phyloP scores from a whole-genome alignment of 2,797 vertebrate genomes.

The Periparus ater region DNA sequence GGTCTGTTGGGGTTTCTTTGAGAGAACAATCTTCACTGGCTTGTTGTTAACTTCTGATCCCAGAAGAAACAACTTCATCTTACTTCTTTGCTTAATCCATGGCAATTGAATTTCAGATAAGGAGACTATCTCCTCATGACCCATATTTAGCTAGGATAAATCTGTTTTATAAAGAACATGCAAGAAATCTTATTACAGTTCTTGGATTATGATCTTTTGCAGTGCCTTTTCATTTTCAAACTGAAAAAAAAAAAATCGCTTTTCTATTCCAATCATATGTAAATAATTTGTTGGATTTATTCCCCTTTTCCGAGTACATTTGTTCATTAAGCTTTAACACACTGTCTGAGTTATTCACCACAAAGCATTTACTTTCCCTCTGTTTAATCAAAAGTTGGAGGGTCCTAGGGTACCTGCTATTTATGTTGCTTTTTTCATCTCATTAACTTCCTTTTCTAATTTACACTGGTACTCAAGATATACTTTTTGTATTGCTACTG shows the following conservation, averaged over 20 bases:
- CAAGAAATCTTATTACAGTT: conserved; percentile 22
- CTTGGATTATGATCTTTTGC: conserved; percentile 16
- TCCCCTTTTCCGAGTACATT: conserved; percentile 51
- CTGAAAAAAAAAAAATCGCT: neutral
- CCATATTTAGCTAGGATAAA: conserved; percentile 54
- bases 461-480: conserved; percentile 66
- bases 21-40: neutral
- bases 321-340: conserved; percentile 65
- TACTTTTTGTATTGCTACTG: conserved; percentile 60
- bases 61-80: conserved; percentile 22
- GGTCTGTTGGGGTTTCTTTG: neutral
- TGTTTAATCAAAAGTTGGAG: conserved; percentile 67
- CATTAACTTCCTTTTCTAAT: conserved; percentile 73
- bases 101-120: conserved; percentile 14
- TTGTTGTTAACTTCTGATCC: conserved; percentile 31
- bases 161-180: conserved; percentile 1
- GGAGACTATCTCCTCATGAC: conserved; percentile 35
- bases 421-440: conserved; percentile 69
- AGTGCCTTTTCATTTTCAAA: neutral
- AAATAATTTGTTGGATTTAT: conserved; percentile 58
- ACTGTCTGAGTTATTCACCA: conserved; percentile 50
- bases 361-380: conserved; percentile 50
- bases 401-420: conserved; percentile 60
- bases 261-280: conserved; percentile 6
- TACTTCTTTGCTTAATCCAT: conserved; percentile 38